A percentile compares a stretch with the other conserved stretches of the same genome.
Evolutionary conservation across 2,113 vertebrate genomes (phyloP).

Genomic region (Seriola dumerili): DNA sequence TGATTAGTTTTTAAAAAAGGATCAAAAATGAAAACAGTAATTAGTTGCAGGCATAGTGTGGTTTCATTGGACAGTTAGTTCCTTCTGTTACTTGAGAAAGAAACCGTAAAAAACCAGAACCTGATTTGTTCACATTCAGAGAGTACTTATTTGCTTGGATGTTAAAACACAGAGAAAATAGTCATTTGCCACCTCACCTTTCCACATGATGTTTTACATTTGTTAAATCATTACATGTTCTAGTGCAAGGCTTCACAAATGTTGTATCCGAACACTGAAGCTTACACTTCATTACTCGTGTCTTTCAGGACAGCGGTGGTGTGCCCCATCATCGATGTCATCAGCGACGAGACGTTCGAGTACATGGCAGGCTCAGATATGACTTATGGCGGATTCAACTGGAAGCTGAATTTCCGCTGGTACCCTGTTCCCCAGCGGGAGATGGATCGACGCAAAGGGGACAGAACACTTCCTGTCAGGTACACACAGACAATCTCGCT

Average conservation of each 20-base stretch:
- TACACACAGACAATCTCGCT: slow-evolving; percentile 62
- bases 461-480: slow-evolving; percentile 96
- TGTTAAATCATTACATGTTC: not conserved
- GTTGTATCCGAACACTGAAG: not conserved
- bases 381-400: slow-evolving; percentile 99
- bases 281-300: not conserved
- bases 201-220: not conserved
- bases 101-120: too few relatives aligned
- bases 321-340: slow-evolving; percentile 99
- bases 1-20: too few relatives aligned
- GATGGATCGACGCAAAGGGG: slow-evolving; percentile 97
- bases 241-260: not conserved
- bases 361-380: slow-evolving; percentile 99
- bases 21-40: too few relatives aligned
- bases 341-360: slow-evolving; percentile 98
- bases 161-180: too few relatives aligned
- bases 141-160: too few relatives aligned
- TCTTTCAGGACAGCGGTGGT: slow-evolving; percentile 92
- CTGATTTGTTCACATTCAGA: too few relatives aligned
- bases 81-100: too few relatives aligned
- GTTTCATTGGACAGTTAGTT: not conserved
- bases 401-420: slow-evolving; percentile 99
- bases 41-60: not conserved
- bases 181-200: not conserved
- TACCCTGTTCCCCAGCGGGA: slow-evolving; percentile 97